Conservation (phyloP, 2,888 invertebrate genomes). For the Autographa gamma region DNA sequence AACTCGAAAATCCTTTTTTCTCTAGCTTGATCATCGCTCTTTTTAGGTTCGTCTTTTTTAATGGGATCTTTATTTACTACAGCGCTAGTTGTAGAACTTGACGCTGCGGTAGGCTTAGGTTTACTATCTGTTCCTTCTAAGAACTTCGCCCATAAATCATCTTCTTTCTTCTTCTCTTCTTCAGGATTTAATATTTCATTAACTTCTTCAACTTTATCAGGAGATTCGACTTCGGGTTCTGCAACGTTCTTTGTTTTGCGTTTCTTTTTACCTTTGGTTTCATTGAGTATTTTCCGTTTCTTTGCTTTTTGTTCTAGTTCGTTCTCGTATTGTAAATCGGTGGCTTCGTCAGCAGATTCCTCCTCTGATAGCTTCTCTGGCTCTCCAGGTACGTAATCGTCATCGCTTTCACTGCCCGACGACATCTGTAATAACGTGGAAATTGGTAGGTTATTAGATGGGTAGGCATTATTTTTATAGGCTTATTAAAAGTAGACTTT, state of each 20-base stretch:
- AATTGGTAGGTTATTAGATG: not conserved
- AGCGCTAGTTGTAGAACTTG: conserved; percentile 50
- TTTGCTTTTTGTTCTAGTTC: conserved; percentile 76
- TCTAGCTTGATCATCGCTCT: conserved; percentile 85
- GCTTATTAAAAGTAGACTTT: no score
- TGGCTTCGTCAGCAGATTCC: conserved; percentile 91
- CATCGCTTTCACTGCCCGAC: conserved; percentile 94
- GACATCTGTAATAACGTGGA: conserved; percentile 77
- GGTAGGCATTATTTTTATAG: no score
- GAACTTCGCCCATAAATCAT: conserved; percentile 94
- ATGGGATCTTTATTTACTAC: conserved; percentile 31
- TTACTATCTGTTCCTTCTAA: conserved; percentile 91
- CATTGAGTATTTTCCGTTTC: conserved; percentile 73
- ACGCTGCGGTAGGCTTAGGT: conserved; percentile 66
- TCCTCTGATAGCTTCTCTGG: conserved; percentile 91
- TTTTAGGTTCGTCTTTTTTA: conserved; percentile 45
- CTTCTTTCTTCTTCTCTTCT: conserved; percentile 92
- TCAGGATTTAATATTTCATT: conserved; percentile 83
- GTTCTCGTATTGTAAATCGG: conserved; percentile 87
- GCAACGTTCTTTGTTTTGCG: conserved; percentile 63
- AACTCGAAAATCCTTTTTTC: conserved; percentile 94
- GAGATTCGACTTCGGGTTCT: conserved; percentile 68
- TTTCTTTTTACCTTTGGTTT: conserved; percentile 71
- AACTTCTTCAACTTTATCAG: conserved; percentile 55
- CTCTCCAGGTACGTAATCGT: conserved; percentile 92